Evolutionary conservation across 2,888 invertebrate species (phyloP).

Genomic region (Pachliopta kotzebuea): DNA sequence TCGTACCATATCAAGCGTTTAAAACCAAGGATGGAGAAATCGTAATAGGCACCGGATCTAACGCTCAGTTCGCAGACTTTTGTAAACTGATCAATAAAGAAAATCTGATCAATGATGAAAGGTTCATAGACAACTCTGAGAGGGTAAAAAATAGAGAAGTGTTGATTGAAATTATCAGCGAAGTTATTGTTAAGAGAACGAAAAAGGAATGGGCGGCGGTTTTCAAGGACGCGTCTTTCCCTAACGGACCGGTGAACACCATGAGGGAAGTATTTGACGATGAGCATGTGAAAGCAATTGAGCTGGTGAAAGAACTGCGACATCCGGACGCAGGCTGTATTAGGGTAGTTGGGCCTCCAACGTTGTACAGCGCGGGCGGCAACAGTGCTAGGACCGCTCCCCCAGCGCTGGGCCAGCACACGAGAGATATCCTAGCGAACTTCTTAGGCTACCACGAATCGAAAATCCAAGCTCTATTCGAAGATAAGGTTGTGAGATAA

Average conservation of each 20-base stretch:
- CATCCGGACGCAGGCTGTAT: slow-evolving; percentile 86
- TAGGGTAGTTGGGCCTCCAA: slow-evolving; percentile 92
- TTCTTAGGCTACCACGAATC: slow-evolving; percentile 83
- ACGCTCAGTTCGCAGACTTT: slow-evolving; percentile 88
- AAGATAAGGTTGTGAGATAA: slow-evolving; percentile 59
- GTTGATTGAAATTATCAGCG: slow-evolving; percentile 82
- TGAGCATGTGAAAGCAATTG: slow-evolving; percentile 88
- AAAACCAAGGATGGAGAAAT: slow-evolving; percentile 90
- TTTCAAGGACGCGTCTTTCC: slow-evolving; percentile 88
- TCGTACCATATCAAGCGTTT: slow-evolving; percentile 97
- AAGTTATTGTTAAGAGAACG: slow-evolving; percentile 80
- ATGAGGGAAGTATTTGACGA: slow-evolving; percentile 93
- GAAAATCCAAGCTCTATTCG: slow-evolving; percentile 80
- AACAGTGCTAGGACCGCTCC: slow-evolving; percentile 88
- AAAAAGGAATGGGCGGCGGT: slow-evolving; percentile 87
- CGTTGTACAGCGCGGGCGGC: slow-evolving; percentile 86
- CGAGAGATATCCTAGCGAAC: slow-evolving; percentile 85
- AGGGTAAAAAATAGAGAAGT: slow-evolving; percentile 89
- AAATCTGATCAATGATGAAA: slow-evolving; percentile 81
- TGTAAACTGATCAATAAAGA: slow-evolving; percentile 82
- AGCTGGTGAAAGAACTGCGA: slow-evolving; percentile 85
- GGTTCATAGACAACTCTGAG: slow-evolving; percentile 85
- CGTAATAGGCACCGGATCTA: slow-evolving; percentile 93
- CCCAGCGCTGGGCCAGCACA: slow-evolving; percentile 94
- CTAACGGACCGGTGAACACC: slow-evolving; percentile 94